phyloP scores from a whole-genome alignment of 2,797 vertebrate genomes.

The Smutsia temminckii region DNA sequence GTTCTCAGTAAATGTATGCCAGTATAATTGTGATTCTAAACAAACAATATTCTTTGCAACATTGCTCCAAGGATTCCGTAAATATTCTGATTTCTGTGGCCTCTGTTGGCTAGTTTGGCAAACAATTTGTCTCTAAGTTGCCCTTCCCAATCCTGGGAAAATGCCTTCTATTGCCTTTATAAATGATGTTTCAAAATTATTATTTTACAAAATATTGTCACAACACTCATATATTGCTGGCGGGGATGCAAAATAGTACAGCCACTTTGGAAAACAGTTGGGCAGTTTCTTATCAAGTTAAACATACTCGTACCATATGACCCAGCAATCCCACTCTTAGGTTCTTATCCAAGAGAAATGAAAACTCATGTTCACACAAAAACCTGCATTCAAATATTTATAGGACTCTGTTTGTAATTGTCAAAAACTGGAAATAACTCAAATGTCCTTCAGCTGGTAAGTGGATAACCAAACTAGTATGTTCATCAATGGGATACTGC shows the following conservation, averaged over 20 bases:
- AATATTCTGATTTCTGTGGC: background rate
- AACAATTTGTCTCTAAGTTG: background rate
- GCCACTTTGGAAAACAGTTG: background rate
- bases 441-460: background rate
- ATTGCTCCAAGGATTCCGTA: background rate
- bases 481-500: background rate
- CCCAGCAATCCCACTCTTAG: background rate
- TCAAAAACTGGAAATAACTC: conserved; percentile 9
- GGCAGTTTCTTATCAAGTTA: background rate
- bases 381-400: conserved; percentile 23
- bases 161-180: background rate
- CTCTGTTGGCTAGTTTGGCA: background rate
- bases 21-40: background rate
- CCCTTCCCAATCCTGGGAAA: background rate
- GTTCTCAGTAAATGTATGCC: background rate
- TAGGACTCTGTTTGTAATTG: background rate
- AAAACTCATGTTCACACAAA: background rate
- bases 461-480: background rate
- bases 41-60: background rate
- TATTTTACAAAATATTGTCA: conserved; percentile 14
- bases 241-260: background rate
- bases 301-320: background rate
- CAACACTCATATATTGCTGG: background rate
- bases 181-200: background rate
- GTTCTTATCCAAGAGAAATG: background rate